phyloP scores from a whole-genome alignment of 2,888 invertebrate species.

The Sisyra nigra region DNA sequence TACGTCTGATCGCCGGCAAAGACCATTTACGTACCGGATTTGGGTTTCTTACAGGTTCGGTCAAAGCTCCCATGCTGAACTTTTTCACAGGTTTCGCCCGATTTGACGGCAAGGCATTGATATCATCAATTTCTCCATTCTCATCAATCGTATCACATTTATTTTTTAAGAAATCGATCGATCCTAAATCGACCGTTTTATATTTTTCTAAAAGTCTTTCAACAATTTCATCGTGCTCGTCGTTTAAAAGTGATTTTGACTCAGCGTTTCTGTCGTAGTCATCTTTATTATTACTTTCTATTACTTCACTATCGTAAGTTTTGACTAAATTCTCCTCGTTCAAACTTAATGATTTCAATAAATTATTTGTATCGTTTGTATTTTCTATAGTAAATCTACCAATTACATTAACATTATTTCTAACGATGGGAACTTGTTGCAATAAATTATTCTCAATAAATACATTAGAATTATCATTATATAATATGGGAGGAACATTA shows the following conservation, averaged over 20 bases:
- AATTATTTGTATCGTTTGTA: not conserved
- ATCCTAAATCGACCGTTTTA: conserved; percentile 14
- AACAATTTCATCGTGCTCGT: conserved; percentile 26
- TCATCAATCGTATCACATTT: conserved; percentile 8
- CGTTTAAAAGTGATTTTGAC: not conserved
- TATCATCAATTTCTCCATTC: conserved; percentile 4
- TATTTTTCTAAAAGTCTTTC: conserved; percentile 26
- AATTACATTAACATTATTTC: conserved; percentile 12
- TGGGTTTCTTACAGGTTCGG: not conserved
- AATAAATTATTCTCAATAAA: conserved; percentile 26
- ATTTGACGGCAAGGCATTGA: conserved; percentile 2
- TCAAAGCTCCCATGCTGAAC: conserved; percentile 2
- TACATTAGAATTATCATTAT: conserved; percentile 18
- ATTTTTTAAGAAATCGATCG: conserved; percentile 6
- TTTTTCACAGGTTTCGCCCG: not conserved
- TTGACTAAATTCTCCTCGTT: not conserved
- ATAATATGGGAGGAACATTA: conserved; percentile 2
- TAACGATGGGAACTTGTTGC: conserved; percentile 17
- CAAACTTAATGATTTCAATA: not conserved
- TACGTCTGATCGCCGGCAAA: conserved; percentile 22
- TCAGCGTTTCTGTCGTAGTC: not conserved
- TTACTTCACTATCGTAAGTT: not conserved
- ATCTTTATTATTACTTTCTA: not conserved
- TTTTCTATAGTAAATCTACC: conserved; percentile 14
- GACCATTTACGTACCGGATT: conserved; percentile 24